These are phyloP conservation scores for Pachypeltis micranthus DNA, from an alignment of 1,140 invertebrate genomes.

Conservation along the genomic window DNA sequence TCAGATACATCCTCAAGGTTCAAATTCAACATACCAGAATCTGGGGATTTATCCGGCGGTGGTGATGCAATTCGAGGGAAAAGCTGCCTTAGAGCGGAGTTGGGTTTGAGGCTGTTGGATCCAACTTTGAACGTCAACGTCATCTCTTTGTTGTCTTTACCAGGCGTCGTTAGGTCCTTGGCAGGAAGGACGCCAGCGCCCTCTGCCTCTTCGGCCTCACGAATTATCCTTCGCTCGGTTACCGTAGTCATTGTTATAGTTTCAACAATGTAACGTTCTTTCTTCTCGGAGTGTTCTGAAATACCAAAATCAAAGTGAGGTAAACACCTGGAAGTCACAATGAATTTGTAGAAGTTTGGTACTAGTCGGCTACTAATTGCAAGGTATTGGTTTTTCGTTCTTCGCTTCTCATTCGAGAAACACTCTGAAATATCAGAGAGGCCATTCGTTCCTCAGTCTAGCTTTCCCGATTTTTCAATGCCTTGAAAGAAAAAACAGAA, in stretches of 20 bases:
- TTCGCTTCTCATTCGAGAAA: too few relatives aligned
- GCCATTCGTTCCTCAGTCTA: too few relatives aligned
- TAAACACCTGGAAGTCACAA: too few relatives aligned
- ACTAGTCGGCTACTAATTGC: too few relatives aligned
- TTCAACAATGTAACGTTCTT: constrained; percentile 47
- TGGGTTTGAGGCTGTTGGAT: constrained; percentile 46
- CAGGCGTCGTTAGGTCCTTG: constrained; percentile 25
- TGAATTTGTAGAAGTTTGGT: too few relatives aligned
- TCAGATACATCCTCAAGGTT: too few relatives aligned
- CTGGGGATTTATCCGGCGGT: constrained; percentile 31
- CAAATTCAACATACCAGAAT: constrained; percentile 8
- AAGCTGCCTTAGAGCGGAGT: constrained; percentile 59
- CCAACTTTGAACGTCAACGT: constrained; percentile 47
- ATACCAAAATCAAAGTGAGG: too few relatives aligned
- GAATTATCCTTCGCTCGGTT: constrained; percentile 48
- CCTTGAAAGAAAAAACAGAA: too few relatives aligned
- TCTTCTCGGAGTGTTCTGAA: constrained; percentile 5
- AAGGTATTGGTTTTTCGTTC: too few relatives aligned
- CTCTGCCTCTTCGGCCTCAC: constrained; percentile 33
- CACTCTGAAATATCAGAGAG: too few relatives aligned
- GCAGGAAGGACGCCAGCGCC: background rate
- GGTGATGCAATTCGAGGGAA: constrained; percentile 48
- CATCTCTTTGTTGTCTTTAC: constrained; percentile 39
- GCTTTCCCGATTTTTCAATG: too few relatives aligned
- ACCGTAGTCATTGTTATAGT: constrained; percentile 56